Evolutionary conservation across 2,888 invertebrate genomes (phyloP), one percentile per base, ranked within the genome.

Genomic region (Ophioninae sp.): DNA sequence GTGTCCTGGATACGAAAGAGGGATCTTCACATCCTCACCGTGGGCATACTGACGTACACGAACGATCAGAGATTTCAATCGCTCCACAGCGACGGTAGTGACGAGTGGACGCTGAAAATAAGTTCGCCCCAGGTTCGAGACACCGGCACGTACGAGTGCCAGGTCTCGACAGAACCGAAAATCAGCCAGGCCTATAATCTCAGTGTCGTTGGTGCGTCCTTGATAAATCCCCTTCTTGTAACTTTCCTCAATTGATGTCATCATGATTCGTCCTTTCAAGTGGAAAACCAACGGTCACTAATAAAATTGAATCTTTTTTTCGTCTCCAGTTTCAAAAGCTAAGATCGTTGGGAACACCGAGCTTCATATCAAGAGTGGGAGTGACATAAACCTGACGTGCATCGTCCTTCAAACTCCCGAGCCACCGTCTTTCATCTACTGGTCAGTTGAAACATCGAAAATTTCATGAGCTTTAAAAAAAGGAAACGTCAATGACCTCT

Each of bases 331-430:
- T 92, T 97, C 97, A 89, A 96, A 96, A 93, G 97, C 98, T 88
- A 96, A 97, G 94, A 98, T 98, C 91, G 94, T 96, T 91, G 96
- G 97, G 65, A 97, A 97, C 90, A 95, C 96, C 51, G 97, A 97
- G 94, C 94, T 97, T 92, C 97, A 96, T 94, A 97, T 98, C 93
- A 96, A 97, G 92, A 97, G 97, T 91, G 97, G 97, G 88, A 97
- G 97, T 91, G 97, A 97, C 94, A 97, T 98, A 94, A 98, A 97
- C 94, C 95, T 98, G 93, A 98, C 97, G 90, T 97, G 97, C 94
- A 95, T 97, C 91, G 97, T 97, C 85, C 95, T 96, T 89, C 95
- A 97, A 94, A 96, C 96, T 84, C 96, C 96, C 51, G 96, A 96
- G 91, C 96, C 96, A 67, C 96, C 97, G 84, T 96, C 96, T 94